Evolutionary conservation across 2,797 vertebrate genomes (phyloP).

Genomic region (Acanthornis magna): DNA sequence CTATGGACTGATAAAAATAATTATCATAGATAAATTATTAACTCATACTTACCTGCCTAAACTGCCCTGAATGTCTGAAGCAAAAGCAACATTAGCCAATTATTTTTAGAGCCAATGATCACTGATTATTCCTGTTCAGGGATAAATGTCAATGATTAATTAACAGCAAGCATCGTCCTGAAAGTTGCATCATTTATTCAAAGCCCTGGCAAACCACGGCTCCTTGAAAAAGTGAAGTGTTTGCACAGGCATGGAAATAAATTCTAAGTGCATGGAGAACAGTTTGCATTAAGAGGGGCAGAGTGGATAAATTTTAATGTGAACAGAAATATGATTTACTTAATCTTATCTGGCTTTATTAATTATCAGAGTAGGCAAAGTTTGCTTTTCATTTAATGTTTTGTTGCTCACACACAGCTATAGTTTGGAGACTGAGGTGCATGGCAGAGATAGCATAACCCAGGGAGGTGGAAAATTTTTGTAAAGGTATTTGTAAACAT

Average conservation of each 20-base stretch:
- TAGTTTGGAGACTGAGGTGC: neutral
- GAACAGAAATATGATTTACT: neutral
- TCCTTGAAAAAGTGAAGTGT: neutral
- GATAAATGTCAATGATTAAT: neutral
- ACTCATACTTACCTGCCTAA: neutral
- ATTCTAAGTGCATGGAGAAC: neutral
- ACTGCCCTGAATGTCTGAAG: neutral
- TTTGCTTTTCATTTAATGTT: conserved; percentile 33
- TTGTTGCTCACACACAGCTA: neutral
- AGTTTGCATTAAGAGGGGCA: neutral
- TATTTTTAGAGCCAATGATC: neutral
- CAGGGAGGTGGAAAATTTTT: conserved; percentile 16
- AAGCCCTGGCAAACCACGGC: neutral
- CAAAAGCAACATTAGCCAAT: neutral
- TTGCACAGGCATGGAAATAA: neutral
- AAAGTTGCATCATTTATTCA: neutral
- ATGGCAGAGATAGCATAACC: neutral
- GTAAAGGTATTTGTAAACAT: neutral
- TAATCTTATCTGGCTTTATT: conserved; percentile 36
- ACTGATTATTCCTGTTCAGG: neutral
- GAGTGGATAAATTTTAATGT: neutral
- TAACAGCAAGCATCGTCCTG: neutral
- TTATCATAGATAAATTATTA: neutral
- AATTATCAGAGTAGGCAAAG: neutral
- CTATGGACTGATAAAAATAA: neutral